Evolutionary conservation across 2,113 vertebrate species (phyloP).

Genomic region (Alouatta palliata): DNA sequence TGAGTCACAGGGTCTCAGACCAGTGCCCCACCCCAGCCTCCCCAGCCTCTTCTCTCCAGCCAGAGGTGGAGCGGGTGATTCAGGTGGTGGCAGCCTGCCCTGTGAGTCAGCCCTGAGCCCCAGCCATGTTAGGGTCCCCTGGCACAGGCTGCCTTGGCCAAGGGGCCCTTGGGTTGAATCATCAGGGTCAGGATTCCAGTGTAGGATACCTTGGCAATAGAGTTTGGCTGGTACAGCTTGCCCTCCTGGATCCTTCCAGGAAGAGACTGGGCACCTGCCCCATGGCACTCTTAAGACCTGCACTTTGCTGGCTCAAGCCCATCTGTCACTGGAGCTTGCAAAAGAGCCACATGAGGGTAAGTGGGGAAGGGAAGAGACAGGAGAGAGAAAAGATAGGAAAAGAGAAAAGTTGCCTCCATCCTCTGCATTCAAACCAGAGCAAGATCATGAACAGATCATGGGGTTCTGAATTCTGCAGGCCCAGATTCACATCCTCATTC

Average conservation of each 20-base stretch:
- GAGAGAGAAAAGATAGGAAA: not conserved
- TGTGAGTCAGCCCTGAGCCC: conserved; percentile 59
- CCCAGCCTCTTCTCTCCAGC: not conserved
- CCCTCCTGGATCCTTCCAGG: conserved; percentile 56
- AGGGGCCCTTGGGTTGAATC: conserved; percentile 45
- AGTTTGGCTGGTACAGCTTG: not conserved
- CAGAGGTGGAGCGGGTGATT: conserved; percentile 37
- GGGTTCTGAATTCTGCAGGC: not conserved
- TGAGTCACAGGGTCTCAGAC: conserved; percentile 55
- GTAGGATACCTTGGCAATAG: not conserved
- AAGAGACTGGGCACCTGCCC: conserved; percentile 56
- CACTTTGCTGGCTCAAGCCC: not conserved
- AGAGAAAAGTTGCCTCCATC: not conserved
- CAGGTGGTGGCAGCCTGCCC: conserved; percentile 43
- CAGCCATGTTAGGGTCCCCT: not conserved
- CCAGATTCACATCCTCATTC: not conserved
- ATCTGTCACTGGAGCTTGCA: not conserved
- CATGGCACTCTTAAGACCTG: not conserved
- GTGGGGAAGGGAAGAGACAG: not conserved
- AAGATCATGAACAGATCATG: rapidly evolving
- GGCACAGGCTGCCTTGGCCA: conserved; percentile 24
- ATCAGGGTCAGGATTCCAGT: not conserved
- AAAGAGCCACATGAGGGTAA: not conserved
- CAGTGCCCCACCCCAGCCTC: conserved; percentile 12
- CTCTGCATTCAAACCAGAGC: not conserved